Evolutionary conservation across 2,113 vertebrate species (phyloP), one percentile per base, ranked within the genome.

Genomic region (Monarcha castaneiventris): DNA sequence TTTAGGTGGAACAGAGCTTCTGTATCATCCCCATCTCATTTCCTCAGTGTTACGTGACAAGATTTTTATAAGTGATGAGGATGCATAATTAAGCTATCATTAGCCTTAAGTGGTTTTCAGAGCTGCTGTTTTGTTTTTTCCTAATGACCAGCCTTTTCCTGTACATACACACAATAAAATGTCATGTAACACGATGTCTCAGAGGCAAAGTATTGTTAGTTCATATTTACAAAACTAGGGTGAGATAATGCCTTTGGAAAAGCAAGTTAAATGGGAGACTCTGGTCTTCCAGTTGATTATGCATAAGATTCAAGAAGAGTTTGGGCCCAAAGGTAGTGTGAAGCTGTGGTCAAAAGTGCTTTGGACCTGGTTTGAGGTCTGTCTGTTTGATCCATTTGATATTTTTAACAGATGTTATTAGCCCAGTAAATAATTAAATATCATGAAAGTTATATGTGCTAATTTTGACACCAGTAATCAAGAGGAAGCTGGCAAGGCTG

Each of bases 81-180:
- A 13, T 71, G 59, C 48, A 72, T 87, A 81, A 89, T 93, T 61
- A 49, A 17, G 41, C 76, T 94, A 59, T 92, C 88, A 67, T 86
- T 93, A 95, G 61, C 23, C 16, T 68, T 41, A 72, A 95, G 68
- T 94, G 69, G 29, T 90, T 96, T 92, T 90, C 88, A 90, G 73
- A 92, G 63, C 30, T 78, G 33, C 19, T 83, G 82, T 66, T 94
- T 92, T 87, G 55, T 85, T 89, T 95, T 91, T 94, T 89, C 64
- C 90, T 88, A 35, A 68, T 75, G 92, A 94, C 5, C 68, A 79
- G 59, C 83, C 44, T 92, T 88, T 94, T 95, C 83, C 92, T 94
- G 85, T 78, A 4, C 14, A 1, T 23, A 20, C 49, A 67, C 69
- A 56, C 85, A 88, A 49, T 74, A 81, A 95, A 90, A 80, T 52